Base-by-base conservation (phyloP, 2,113 vertebrate species). In the Scortum barcoo region DNA sequence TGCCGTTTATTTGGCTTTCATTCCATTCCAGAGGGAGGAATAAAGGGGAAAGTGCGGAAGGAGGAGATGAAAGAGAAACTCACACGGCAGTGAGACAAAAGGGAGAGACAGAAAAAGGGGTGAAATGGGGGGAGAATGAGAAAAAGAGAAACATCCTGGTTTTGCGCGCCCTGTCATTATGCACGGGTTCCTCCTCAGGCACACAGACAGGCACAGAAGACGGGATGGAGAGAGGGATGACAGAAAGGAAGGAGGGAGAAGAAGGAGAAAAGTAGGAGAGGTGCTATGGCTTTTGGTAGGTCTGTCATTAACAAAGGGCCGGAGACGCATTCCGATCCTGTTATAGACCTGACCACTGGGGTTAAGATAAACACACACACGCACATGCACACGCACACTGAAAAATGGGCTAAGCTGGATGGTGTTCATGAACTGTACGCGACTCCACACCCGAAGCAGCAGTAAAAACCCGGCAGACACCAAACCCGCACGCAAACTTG, bases 251-350 rank as follows among this genome's bases (percentile, higher is more conserved):
- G 56, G 82, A 86, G 65, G 38, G 76, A 61, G 80, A 75, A 71
- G 81, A 83, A 20, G 53, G 78, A 89, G 87, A 76, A 81, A 89
- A 92, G 88, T 57, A 20, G 66, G 86, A 86, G 92, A 94, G 92
- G 90, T 94, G 91, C 91, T 91, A 86, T 95, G 94, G 94, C 92
- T 95, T 95, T 95, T 92, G 70, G 86, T 72, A 86, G 88, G 92
- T 92, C 95, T 95, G 91, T 95, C 93, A 95, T 96, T 96, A 92
- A 94, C 93, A 92, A 93, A 94, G 87, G 91, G 86, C 88, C 87
- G 57, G 91, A 90, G 90, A 91, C 75, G 81, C 93, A 95, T 95
- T 95, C 94, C 93, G 17, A 86, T 94, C 95, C 92, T 72, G 88
- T 95, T 95, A 93, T 95, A 95, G 92, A 92, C 80, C 75, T 80